A percentile compares a stretch with the other conserved stretches of the same genome.
These are phyloP conservation scores for Rhabdomys dilectus DNA, from an alignment of 2,113 vertebrate genomes.

Conservation along the genomic window DNA sequence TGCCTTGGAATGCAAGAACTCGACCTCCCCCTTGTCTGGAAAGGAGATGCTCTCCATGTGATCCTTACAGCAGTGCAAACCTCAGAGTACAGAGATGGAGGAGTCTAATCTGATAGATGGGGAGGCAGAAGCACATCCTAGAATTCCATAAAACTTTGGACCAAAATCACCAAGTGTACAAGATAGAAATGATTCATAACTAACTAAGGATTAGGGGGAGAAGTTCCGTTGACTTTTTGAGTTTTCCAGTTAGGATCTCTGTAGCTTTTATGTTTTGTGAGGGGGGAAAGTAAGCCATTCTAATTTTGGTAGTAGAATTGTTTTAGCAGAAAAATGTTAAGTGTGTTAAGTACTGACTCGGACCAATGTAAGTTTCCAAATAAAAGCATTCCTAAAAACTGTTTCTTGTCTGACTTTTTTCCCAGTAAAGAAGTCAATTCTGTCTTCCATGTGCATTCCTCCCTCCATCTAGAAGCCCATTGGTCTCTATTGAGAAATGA, in stretches of 20 bases:
- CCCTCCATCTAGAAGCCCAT: conserved; percentile 79
- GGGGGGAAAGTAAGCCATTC: conserved; percentile 86
- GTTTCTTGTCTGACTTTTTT: conserved; percentile 82
- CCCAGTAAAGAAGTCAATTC: conserved; percentile 84
- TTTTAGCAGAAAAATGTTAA: conserved; percentile 89
- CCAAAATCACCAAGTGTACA: conserved; percentile 87
- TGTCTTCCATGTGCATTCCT: conserved; percentile 82
- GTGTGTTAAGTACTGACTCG: conserved; percentile 89
- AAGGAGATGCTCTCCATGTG: conserved; percentile 97
- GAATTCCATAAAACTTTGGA: conserved; percentile 89
- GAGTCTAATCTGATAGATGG: conserved; percentile 96
- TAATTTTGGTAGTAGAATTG: conserved; percentile 89
- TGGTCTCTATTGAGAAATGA: conserved; percentile 79
- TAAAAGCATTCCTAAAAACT: conserved; percentile 89
- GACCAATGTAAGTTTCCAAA: conserved; percentile 90
- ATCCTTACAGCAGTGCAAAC: conserved; percentile 97
- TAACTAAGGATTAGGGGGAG: conserved; percentile 90
- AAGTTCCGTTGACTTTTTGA: conserved; percentile 89
- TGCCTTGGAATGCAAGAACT: conserved; percentile 97
- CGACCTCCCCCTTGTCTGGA: conserved; percentile 95
- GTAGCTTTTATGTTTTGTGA: conserved; percentile 88
- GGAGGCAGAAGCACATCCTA: conserved; percentile 97
- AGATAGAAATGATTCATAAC: conserved; percentile 89
- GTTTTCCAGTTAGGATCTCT: conserved; percentile 89
- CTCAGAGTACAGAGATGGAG: conserved; percentile 94